Conservation (phyloP, 92 coral and sea anemone species). For the Epizoanthus ramosus region DNA sequence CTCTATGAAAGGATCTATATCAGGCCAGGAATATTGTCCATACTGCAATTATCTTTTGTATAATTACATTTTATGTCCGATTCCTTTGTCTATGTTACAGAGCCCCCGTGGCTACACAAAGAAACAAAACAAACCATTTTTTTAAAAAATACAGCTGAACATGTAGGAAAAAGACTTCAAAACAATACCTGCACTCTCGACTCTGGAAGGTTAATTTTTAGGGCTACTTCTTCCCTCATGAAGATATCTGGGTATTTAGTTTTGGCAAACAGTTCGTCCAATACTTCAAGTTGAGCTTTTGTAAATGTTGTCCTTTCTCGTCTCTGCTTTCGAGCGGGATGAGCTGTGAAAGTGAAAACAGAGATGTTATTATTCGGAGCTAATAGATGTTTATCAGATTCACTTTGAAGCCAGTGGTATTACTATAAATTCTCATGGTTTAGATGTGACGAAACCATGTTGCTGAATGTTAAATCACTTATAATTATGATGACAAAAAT, state of each 20-base stretch:
- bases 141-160: not conserved
- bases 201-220: conserved; percentile 94
- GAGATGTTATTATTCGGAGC: not conserved
- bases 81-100: not conserved
- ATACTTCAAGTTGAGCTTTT: conserved; percentile 93
- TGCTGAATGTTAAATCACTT: too few species aligned
- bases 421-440: too few species aligned
- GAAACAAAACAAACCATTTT: not conserved
- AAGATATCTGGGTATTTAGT: conserved; percentile 98
- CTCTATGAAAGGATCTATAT: not conserved
- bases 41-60: too few species aligned
- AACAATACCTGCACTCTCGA: conserved; percentile 93
- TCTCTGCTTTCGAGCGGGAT: conserved; percentile 93
- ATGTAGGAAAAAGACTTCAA: not conserved
- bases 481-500: too few species aligned
- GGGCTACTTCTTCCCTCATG: conserved; percentile 99
- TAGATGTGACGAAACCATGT: too few species aligned
- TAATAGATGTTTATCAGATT: conserved; percentile 4
- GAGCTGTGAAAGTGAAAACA: conserved; percentile 55
- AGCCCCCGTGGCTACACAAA: not conserved
- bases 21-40: not conserved
- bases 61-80: not conserved
- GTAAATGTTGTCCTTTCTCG: conserved; percentile 98
- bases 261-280: conserved; percentile 92
- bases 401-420: too few species aligned